Percentiles rank a stretch among this genome's conserved stretches.
phyloP scores from a whole-genome alignment of 2,888 invertebrate species.

The Caradrina clavipalpis region DNA sequence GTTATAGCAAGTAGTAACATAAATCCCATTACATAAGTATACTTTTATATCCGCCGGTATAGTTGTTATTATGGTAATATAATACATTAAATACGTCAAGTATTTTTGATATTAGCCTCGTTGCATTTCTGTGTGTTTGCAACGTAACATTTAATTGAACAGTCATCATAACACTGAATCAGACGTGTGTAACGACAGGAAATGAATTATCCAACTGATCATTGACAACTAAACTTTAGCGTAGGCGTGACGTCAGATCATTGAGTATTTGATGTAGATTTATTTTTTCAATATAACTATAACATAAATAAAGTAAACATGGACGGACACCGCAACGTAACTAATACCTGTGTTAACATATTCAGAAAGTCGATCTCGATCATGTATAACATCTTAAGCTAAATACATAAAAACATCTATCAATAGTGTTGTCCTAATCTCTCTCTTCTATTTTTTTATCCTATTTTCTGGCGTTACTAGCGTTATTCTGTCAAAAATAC shows the following conservation, averaged over 20 bases:
- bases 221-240: neutral
- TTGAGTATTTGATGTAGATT: neutral
- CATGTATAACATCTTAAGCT: constrained; percentile 49
- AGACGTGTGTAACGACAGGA: constrained; percentile 19
- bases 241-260: neutral
- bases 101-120: constrained; percentile 4
- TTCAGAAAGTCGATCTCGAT: constrained; percentile 36
- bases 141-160: constrained; percentile 18
- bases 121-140: constrained; percentile 17
- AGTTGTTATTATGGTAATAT: neutral
- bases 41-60: constrained; percentile 1
- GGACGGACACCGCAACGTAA: constrained; percentile 15
- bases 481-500: neutral
- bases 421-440: constrained; percentile 27
- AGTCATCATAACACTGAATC: constrained; percentile 21
- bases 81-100: constrained; percentile 4
- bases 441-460: neutral
- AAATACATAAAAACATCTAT: constrained; percentile 43
- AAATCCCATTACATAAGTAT: neutral
- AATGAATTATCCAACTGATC: constrained; percentile 2
- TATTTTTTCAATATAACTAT: constrained; percentile 2
- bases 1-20: too few species aligned
- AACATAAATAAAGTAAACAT: neutral
- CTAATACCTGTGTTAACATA: constrained; percentile 27
- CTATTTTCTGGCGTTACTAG: neutral